phyloP scores from a whole-genome alignment of 1,140 invertebrate genomes.

The Sminthurinus signatus region DNA sequence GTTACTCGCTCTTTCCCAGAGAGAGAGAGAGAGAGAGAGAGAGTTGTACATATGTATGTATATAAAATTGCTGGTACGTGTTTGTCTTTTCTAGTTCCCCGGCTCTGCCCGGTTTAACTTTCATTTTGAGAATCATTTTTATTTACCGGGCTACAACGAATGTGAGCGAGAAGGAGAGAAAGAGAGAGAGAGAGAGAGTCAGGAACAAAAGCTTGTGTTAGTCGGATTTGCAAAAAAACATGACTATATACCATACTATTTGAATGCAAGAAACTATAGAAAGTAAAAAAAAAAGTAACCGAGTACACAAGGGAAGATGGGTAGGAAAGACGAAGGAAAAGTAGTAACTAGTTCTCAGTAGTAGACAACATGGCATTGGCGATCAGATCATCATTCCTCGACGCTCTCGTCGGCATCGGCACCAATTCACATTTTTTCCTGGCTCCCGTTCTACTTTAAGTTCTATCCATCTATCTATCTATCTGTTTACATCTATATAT shows the following conservation, averaged over 20 bases:
- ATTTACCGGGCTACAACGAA: neutral
- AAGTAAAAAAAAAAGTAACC: too few species aligned
- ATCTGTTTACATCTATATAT: neutral
- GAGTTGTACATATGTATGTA: too few species aligned
- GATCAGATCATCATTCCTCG: neutral
- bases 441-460: neutral
- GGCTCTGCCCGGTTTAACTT: neutral
- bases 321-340: neutral
- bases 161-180: too few species aligned
- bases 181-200: too few species aligned
- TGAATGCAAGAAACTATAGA: too few species aligned
- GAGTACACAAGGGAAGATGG: too few species aligned
- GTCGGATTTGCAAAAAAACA: conserved; percentile 2
- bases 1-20: too few species aligned
- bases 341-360: neutral
- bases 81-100: neutral
- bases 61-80: too few species aligned
- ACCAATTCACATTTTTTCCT: conserved; percentile 8
- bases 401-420: conserved; percentile 3
- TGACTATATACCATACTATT: too few species aligned
- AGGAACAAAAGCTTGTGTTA: too few species aligned
- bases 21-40: too few species aligned
- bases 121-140: neutral
- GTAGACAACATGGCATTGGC: neutral
- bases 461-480: neutral